Evolutionary conservation across 2,113 vertebrate species (phyloP), one percentile per base, ranked within the genome.

Genomic region (Lates calcarifer): DNA sequence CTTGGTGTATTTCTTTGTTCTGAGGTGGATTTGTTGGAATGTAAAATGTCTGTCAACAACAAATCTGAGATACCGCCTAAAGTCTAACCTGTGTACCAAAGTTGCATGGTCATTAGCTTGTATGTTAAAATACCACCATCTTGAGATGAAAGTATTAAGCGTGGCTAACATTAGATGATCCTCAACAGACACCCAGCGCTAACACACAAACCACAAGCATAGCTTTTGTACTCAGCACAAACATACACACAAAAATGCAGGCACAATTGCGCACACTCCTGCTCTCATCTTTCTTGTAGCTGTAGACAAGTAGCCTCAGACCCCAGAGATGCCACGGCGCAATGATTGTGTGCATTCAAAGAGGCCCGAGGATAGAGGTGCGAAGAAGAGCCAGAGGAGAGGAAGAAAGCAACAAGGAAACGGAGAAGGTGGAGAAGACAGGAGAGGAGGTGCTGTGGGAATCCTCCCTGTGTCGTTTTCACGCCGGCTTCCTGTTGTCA

Each of bases 401-500:
- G 18, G 76, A 69, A 57, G 76, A 80, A 61, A 43, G 24, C 72
- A n/a, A n/a, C 35, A 57, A 74, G 77, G 63, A 77, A 77, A 68
- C 31, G 58, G 61, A 79, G 55, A 56, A 67, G 45, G 77, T n/a
- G n/a, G 13, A 66, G 41, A 68, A 41, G 65, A 74, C 49, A 72
- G 28, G 53, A 77, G 74, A 60, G 64, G 14, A 72, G 72, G 51
- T 67, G 85, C 76, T 88, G 81, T 89, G 87, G 87, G 85, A 90
- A 91, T 92, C 75, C 77, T 58, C 7, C 35, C 28, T 82, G 65
- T 72, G 66, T 84, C 33, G 24, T 89, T 89, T 93, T 90, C 79
- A 88, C 53, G 70, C 82, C 31, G 47, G 82, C 81, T 91, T 71
- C 90, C 87, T 82, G 91, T 90, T 92, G 89, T 91, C 87, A 86